Base-by-base conservation (phyloP, 2,888 invertebrate genomes). In the Acleris sparsana region DNA sequence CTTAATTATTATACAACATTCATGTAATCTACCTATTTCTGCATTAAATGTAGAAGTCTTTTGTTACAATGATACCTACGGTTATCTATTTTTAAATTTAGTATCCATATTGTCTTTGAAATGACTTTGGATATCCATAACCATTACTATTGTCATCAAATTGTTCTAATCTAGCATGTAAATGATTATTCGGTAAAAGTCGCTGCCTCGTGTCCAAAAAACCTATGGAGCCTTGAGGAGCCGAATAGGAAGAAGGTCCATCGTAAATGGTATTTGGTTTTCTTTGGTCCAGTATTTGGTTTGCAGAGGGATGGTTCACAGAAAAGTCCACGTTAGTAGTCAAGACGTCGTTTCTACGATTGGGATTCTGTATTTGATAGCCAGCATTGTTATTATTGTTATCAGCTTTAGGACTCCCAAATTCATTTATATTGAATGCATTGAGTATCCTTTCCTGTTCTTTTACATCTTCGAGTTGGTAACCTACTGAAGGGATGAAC, bases 161-260 rank as follows among this genome's bases (percentile, higher is more conserved):
- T 46, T 88, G 80, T 78, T 92, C 92, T 73, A 92, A 68, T 69
- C 82, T 86, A 60, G 87, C 79, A 65, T 77, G 87, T 46, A 74
- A 76, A 49, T 81, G 82, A 64, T 76, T 75, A 67, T 73, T 71
- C 52, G 79, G 74, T 67, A 67, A 53, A 20, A 65, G 57, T 59
- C 73, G 71, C 72, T 80, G 79, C 63, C 73, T 76, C n/a, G 69
- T 59, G 69, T 75, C 76, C 70, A 91, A 77, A 62, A 77, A 85
- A n/a, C 89, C 91, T 48, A 91, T 79, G 46, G 89, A 89, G 5
- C 83, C 80, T 70, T 92, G 92, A 18, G 91, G 89, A 46, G 89
- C 89, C 0, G 80, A 87, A 67, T 92, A 92, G 0, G 92, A 92
- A n/a, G 90, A 89, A 6, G 89, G 90, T 0, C 91, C 92, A 55